phyloP scores from a whole-genome alignment of 2,797 vertebrate genomes.

The Macropus fuliginosus region DNA sequence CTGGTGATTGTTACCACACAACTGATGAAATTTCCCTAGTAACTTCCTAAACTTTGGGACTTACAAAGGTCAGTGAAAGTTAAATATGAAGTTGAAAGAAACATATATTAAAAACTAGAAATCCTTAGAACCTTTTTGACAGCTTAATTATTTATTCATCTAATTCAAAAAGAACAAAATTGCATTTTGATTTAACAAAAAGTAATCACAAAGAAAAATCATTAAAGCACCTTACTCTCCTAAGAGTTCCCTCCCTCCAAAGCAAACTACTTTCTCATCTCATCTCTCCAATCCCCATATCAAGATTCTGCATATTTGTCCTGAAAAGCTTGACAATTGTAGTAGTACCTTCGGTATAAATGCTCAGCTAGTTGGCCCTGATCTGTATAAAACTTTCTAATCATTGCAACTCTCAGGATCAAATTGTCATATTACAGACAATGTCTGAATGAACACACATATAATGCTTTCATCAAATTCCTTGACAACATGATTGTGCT shows the following conservation, averaged over 20 bases:
- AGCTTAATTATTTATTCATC: constrained; percentile 8
- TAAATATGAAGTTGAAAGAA: constrained; percentile 45
- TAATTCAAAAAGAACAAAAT: constrained; percentile 54
- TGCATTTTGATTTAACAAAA: constrained; percentile 64
- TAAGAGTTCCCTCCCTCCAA: constrained; percentile 49
- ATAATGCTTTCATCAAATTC: constrained; percentile 61
- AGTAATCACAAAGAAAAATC: constrained; percentile 66
- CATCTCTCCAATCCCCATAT: background rate
- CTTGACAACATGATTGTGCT: constrained; percentile 52
- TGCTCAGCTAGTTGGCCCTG: constrained; percentile 54
- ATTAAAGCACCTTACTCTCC: constrained; percentile 58
- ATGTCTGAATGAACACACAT: constrained; percentile 57
- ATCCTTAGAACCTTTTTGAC: constrained; percentile 24
- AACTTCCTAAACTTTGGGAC: constrained; percentile 26
- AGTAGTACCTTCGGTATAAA: constrained; percentile 62
- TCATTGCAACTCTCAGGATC: constrained; percentile 58
- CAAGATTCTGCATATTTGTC: constrained; percentile 68
- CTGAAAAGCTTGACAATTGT: constrained; percentile 66
- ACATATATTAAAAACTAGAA: constrained; percentile 53
- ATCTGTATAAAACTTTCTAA: constrained; percentile 69
- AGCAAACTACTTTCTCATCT: constrained; percentile 34
- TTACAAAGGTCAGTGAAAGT: constrained; percentile 7
- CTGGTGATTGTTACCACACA: background rate
- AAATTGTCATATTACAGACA: constrained; percentile 52
- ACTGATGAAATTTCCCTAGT: constrained; percentile 29